Base-by-base conservation (phyloP, 30 jellyfish, hydroid and myxozoan genomes). In the Hydra vulgaris region DNA sequence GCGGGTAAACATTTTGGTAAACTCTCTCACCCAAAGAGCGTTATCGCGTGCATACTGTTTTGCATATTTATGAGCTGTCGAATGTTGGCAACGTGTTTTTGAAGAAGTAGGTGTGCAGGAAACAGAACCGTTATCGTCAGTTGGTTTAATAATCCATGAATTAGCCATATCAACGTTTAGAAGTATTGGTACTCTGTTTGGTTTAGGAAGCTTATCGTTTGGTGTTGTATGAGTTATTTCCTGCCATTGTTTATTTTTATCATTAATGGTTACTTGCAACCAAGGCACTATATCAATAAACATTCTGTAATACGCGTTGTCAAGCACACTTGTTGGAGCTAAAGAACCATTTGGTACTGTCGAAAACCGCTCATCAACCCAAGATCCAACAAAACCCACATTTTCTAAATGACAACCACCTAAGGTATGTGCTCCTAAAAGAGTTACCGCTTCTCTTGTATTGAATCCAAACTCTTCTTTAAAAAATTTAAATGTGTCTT, bases 351-450 rank as follows among this genome's bases (percentile, higher is more conserved):
- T 71, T 75, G 56, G 24, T 25, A 16, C 56, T 18, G 70, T 54
- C 7, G 24, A 22, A 16, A 8, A 26, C 26, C 24, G 71, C 7
- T 70, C 71, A 22, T 53, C 56, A 70, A 75, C 71, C 83, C 83
- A 75, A n/a, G 56, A 21, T 17, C 83, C 83, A 25, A 25, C 83
- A 26, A 25, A 75, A 1, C 83, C 83, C 1, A 71, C 23, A 16
- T 75, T 25, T 22, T 75, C 17, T 8, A 25, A 22, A 18, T 25
- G 71, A 7, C 72, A 66, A 21, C 83, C 26, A 7, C 83, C 83
- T 75, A 75, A 16, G 4, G 83, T 25, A 75, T 75, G 83, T 26
- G 83, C 83, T 18, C 83, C 83, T 24, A 75, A 23, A 66, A 75
- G 56, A 24, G 83, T 71, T n/a, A 53, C 71, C 18, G 56, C 83